These are phyloP conservation scores for Metaphire vulgaris DNA, from an alignment of 1,140 invertebrate species.

Conservation along the genomic window DNA sequence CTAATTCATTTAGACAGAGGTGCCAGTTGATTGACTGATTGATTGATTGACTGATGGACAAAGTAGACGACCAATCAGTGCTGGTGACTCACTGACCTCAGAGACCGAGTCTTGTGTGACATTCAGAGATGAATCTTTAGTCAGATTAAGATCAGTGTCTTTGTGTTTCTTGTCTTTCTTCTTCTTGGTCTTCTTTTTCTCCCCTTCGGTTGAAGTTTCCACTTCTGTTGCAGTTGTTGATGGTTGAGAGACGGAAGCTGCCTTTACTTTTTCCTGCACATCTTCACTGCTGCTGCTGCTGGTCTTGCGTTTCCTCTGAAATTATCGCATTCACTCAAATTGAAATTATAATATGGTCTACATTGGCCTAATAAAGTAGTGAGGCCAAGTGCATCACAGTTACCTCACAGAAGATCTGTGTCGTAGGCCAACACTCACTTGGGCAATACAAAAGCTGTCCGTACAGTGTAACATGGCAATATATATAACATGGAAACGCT, in stretches of 20 bases:
- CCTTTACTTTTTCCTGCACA: neutral
- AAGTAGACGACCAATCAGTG: too few relatives aligned
- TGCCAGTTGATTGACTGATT: neutral
- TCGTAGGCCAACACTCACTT: too few relatives aligned
- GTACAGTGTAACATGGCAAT: too few relatives aligned
- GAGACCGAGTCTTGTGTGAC: neutral
- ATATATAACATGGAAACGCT: neutral
- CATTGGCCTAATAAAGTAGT: neutral
- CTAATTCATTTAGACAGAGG: neutral
- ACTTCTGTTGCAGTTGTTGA: neutral
- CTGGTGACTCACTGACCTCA: neutral
- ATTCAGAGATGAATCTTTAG: neutral
- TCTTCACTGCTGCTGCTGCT: neutral
- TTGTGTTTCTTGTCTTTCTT: neutral
- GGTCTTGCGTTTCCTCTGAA: neutral
- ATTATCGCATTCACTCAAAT: neutral
- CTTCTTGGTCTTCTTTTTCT: conserved; percentile 1
- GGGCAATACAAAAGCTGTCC: too few relatives aligned
- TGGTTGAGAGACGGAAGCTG: neutral
- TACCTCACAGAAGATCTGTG: too few relatives aligned
- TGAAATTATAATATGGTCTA: neutral
- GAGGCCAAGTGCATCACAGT: too few relatives aligned
- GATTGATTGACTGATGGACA: too few relatives aligned
- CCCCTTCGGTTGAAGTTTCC: neutral
- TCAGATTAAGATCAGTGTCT: neutral